Base-by-base conservation (phyloP, 1,140 invertebrate species). In the Microplitis mediator region DNA sequence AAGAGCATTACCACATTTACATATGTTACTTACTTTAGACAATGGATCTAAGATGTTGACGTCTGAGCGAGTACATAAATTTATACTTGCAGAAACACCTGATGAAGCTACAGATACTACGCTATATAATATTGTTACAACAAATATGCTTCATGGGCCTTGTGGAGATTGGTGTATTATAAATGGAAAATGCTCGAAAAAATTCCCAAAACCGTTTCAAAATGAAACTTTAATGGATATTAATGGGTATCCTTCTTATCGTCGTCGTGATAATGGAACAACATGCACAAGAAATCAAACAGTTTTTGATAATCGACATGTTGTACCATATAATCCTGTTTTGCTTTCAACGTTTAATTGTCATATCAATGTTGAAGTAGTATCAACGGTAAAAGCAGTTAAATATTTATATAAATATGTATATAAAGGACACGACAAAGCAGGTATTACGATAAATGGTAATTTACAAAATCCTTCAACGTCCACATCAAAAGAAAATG, bases 41-140 rank as follows among this genome's bases (percentile, higher is more conserved):
- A 56, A 34, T 54, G 0, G 14, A 23, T 39, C 71, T 50, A 69
- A 65, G 62, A 60, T 69, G 32, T 69, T 66, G 11, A 73, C 65
- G 11, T 56, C 72, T 11, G 32, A 52, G 68, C 61, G 51, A 1
- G 80, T 84, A 61, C 81, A 87, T 74, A 62, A 78, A 51, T 67
- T 78, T 36, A 86, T 89, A 74, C 87, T 69, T 72, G 88, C 87
- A 34, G 88, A 90, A 81, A 83, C 91, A 73, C 87, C 89, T 9
- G 82, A 89, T 84, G 74, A 62, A 51, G 32, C 60, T 71, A 75
- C 60, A 60, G 81, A 89, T 79, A 80, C 81, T 34, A 16, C 54
- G 51, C 67, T 87, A 11, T 77, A 78, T 79, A 77, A 81, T 8
- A 76, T 82, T 69, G 74, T 83, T 16, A 85, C 60, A 45, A 77